These are phyloP conservation scores for Cuniculus paca DNA, from an alignment of 2,797 vertebrate genomes.

Conservation along the genomic window DNA sequence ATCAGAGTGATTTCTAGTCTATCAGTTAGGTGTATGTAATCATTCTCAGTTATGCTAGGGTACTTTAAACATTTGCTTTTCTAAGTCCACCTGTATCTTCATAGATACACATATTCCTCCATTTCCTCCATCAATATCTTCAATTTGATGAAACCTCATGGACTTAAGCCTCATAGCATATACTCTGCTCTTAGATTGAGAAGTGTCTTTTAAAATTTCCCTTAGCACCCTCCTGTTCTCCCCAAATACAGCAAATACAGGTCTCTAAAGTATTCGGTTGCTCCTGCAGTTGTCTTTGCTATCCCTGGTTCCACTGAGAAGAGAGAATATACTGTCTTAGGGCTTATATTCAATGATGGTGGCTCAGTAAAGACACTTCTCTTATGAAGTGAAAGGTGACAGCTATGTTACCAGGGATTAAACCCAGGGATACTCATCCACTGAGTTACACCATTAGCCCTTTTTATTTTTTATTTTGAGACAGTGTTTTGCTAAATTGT, in stretches of 20 bases:
- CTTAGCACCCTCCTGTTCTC: not conserved
- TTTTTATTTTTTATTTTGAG: too few species aligned
- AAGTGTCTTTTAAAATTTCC: not conserved
- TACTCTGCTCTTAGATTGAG: not conserved
- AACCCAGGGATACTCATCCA: too few species aligned
- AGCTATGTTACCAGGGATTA: too few species aligned
- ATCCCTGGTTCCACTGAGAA: not conserved
- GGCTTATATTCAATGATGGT: not conserved
- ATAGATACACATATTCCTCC: not conserved
- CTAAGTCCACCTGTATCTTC: not conserved
- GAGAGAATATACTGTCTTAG: not conserved
- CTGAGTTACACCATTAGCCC: too few species aligned
- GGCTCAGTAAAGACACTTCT: not conserved
- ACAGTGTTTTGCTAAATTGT: too few species aligned
- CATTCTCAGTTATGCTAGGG: not conserved
- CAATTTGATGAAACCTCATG: not conserved
- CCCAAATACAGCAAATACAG: not conserved
- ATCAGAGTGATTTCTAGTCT: not conserved
- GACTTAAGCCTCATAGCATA: not conserved
- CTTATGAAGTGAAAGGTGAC: not conserved
- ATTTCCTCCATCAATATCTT: not conserved
- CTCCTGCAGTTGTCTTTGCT: fast-evolving
- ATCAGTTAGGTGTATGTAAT: not conserved
- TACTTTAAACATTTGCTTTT: not conserved
- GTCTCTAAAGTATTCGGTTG: not conserved